These are phyloP conservation scores for Ochotona princeps DNA, from an alignment of 2,113 vertebrate species.

Conservation along the genomic window DNA sequence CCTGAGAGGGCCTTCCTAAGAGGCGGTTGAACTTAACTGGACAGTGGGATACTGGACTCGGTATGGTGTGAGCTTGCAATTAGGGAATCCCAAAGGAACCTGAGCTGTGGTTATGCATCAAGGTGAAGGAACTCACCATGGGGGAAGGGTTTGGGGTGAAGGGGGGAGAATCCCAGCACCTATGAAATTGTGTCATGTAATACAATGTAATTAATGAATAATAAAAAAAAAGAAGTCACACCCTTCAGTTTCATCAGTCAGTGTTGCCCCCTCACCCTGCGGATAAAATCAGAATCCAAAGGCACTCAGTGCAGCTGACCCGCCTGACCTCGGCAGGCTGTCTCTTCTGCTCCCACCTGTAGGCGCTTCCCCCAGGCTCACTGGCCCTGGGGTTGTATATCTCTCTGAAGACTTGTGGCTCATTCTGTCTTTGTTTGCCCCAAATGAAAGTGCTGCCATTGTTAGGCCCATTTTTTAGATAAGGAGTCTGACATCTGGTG, in stretches of 20 bases:
- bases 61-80: no score
- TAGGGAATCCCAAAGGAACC: no score
- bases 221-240: neutral
- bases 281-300: neutral
- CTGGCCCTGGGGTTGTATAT: fast-evolving
- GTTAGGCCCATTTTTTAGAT: neutral
- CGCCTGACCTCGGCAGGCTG: neutral
- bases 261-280: neutral
- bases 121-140: no score
- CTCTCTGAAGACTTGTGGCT: neutral
- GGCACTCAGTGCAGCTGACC: neutral
- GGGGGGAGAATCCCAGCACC: no score
- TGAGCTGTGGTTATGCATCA: no score
- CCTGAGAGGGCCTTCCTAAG: no score
- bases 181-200: no score
- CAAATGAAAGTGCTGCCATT: neutral
- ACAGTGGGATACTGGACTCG: no score
- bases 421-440: neutral
- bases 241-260: neutral
- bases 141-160: no score
- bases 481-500: neutral
- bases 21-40: no score
- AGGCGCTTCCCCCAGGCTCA: neutral
- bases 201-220: no score
- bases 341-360: neutral